Percentiles rank a stretch among this genome's conserved stretches.
These are phyloP conservation scores for Epinephelus fuscoguttatus DNA, from an alignment of 2,113 vertebrate genomes.

Conservation along the genomic window DNA sequence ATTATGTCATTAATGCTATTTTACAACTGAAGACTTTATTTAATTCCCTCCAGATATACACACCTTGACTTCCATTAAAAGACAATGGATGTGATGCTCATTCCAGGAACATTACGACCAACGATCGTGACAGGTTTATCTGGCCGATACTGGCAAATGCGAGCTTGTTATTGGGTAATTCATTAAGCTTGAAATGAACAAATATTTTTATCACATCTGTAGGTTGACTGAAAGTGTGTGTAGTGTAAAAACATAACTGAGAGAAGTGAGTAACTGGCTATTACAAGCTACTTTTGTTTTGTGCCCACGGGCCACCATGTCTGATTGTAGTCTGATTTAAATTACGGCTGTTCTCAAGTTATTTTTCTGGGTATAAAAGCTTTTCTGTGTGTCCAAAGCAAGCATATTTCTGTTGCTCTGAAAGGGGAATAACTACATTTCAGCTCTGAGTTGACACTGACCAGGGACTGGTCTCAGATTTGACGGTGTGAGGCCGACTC, in stretches of 20 bases:
- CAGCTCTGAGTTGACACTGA: background rate
- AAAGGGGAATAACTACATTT: conserved; percentile 19
- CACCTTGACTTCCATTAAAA: background rate
- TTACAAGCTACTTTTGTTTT: conserved; percentile 23
- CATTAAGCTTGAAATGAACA: background rate
- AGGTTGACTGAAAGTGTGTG: background rate
- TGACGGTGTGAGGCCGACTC: background rate
- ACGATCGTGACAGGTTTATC: background rate
- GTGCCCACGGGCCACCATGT: background rate
- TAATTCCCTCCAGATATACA: background rate
- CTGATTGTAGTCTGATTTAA: conserved; percentile 21
- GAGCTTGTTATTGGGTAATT: background rate
- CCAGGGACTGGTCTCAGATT: background rate
- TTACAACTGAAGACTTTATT: too few relatives aligned
- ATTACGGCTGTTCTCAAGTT: conserved; percentile 9
- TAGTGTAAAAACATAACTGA: background rate
- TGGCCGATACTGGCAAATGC: background rate
- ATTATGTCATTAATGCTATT: background rate
- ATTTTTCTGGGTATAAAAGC: conserved; percentile 17
- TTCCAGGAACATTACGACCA: too few relatives aligned
- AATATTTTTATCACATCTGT: background rate
- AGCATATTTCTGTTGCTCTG: background rate
- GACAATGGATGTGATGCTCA: background rate
- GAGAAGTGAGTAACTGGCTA: conserved; percentile 27
- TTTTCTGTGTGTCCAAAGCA: conserved; percentile 12